A percentile compares a stretch with the other conserved stretches of the same genome.
Evolutionary conservation across 2,797 vertebrate genomes (phyloP).

Genomic region (Furcifer pardalis): DNA sequence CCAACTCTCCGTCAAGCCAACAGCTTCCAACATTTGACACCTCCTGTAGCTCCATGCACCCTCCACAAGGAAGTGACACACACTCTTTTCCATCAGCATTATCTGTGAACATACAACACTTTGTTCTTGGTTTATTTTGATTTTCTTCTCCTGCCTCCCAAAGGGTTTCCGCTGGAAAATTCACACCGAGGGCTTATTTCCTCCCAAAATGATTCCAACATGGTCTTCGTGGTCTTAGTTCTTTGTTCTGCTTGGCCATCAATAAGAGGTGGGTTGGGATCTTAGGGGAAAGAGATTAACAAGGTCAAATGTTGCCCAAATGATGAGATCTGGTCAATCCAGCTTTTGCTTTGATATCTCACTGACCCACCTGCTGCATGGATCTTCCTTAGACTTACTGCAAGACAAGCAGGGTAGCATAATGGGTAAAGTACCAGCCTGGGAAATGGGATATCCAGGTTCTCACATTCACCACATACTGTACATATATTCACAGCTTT

Average conservation of each 20-base stretch:
- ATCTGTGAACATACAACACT: background rate
- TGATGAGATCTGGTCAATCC: background rate
- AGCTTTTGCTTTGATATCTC: too few species aligned
- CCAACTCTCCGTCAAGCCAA: background rate
- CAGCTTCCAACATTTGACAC: background rate
- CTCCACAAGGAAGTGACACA: background rate
- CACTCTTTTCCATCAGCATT: background rate
- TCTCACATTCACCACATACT: too few species aligned
- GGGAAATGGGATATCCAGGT: too few species aligned
- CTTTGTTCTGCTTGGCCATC: background rate
- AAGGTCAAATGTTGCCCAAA: background rate
- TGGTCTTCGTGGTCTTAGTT: background rate
- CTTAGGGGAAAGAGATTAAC: background rate
- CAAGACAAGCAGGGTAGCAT: background rate
- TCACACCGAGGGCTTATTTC: conserved; percentile 15
- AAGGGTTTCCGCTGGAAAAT: conserved; percentile 18
- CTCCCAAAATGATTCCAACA: background rate
- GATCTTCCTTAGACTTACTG: background rate
- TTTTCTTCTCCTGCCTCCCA: background rate
- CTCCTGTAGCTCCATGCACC: background rate
- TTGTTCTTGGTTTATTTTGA: background rate
- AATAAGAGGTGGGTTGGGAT: background rate
- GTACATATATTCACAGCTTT: too few species aligned
- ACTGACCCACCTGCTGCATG: background rate
- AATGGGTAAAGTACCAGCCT: background rate